Base-by-base conservation (phyloP, 2,113 vertebrate species). In the Hassar affinis region DNA sequence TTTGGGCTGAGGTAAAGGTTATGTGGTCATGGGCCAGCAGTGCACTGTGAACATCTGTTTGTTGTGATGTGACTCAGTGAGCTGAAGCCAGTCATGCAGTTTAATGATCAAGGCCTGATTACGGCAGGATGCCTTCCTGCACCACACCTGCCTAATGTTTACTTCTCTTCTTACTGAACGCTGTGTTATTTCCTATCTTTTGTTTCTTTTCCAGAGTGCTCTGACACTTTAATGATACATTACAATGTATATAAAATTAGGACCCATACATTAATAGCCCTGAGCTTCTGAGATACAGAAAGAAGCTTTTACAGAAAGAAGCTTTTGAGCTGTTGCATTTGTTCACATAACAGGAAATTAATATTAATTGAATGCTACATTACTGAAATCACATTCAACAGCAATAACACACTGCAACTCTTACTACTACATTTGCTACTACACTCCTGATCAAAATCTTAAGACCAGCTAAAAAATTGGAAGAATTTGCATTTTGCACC, bases 11-110 rank as follows among this genome's bases (percentile, higher is more conserved):
- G 20, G 27, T 66, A 18, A n/a, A 38, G 22, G 22, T 20, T 10
- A 0, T 75, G 47, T 52, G 17, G 72, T 76, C 74, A 54, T 76
- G 51, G 49, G 27, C 74, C 18, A 54, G 27, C 0, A 6, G 49
- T 22, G 11, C 17, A 54, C 18, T 52, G 49, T 76, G 74, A 54
- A 76, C 74, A 76, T 76, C 74, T 76, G 74, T 75, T 75, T 54
- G 49, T 12, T 76, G 49, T 54, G 74, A 52, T 76, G 27, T 76
- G 74, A 54, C 49, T 54, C 74, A 76, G 17, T 76, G 74, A 76
- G 51, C 74, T 76, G 74, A 54, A 76, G 9, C 27, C 49, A 54
- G 27, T 76, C 9, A 3, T 76, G 69, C 15, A 27, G 18, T 76
- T 54, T 54, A 18, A 51, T 30, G 10, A 17, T 27, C 25, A 25